These are phyloP conservation scores for Archaeoteleia sp. DNA, from an alignment of 2,888 invertebrate species.

Conservation along the genomic window DNA sequence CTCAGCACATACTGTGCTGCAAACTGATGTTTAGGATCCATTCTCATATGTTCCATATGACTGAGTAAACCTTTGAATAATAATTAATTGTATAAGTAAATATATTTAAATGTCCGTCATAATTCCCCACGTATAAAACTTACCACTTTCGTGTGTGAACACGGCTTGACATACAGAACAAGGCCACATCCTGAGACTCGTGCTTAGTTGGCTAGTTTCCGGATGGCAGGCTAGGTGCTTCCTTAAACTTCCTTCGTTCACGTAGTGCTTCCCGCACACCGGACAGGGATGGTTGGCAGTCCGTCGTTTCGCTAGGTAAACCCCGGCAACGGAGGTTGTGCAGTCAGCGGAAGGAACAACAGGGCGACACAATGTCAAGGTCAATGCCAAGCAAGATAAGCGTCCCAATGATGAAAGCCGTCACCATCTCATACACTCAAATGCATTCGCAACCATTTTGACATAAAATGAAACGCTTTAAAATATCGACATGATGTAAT, in stretches of 20 bases:
- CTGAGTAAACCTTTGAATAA: slow-evolving; percentile 84
- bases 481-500: not conserved
- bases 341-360: slow-evolving; percentile 75
- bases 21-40: slow-evolving; percentile 97
- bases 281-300: slow-evolving; percentile 97
- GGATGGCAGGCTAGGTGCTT: slow-evolving; percentile 96
- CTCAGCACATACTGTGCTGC: slow-evolving; percentile 95
- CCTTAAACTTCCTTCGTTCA: slow-evolving; percentile 93
- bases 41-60: slow-evolving; percentile 97
- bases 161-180: slow-evolving; percentile 97
- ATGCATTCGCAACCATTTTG: slow-evolving; percentile 29
- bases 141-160: slow-evolving; percentile 96
- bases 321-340: slow-evolving; percentile 75
- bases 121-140: slow-evolving; percentile 67
- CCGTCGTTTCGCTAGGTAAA: slow-evolving; percentile 93
- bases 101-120: no score
- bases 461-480: slow-evolving; percentile 36
- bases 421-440: slow-evolving; percentile 47
- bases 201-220: slow-evolving; percentile 90
- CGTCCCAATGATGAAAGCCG: slow-evolving; percentile 67
- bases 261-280: slow-evolving; percentile 96
- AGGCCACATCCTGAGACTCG: slow-evolving; percentile 95
- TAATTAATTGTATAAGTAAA: slow-evolving; percentile 13
- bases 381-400: slow-evolving; percentile 75
- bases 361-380: slow-evolving; percentile 75